Evolutionary conservation across 37 sponge, comb jelly and placozoan species (phyloP).

Genomic region (Lycopodina hypogea): DNA sequence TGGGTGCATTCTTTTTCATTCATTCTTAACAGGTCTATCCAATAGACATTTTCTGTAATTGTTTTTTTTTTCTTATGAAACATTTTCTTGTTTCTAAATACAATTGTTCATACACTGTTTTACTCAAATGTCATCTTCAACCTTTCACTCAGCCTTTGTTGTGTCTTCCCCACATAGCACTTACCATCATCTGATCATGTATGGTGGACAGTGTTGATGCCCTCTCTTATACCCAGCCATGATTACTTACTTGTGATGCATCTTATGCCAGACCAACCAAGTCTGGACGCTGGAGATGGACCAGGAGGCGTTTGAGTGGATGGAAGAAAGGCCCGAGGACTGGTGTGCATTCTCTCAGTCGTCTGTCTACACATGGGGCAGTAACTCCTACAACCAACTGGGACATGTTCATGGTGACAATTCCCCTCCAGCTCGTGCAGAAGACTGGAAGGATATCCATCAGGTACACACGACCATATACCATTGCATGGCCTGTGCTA

Average conservation of each 20-base stretch:
- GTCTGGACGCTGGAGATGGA: conserved; percentile 83
- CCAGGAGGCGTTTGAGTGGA: conserved; percentile 73
- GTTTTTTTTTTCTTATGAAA: no score
- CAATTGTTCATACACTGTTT: no score
- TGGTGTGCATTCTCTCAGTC: conserved; percentile 38
- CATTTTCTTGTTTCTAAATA: no score
- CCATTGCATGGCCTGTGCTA: neutral
- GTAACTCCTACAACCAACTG: conserved; percentile 59
- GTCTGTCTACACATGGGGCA: conserved; percentile 79
- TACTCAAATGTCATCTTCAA: no score
- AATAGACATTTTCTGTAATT: no score
- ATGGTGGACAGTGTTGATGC: no score
- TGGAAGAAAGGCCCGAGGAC: conserved; percentile 57
- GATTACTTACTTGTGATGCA: no score
- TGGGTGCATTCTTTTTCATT: no score
- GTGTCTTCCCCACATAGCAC: no score
- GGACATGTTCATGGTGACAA: conserved; percentile 51
- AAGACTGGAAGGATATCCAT: conserved; percentile 40
- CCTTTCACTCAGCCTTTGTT: no score
- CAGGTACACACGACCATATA: conserved; percentile 24
- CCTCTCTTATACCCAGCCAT: no score
- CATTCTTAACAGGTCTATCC: no score
- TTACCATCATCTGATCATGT: neutral
- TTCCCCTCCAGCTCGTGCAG: conserved; percentile 20
- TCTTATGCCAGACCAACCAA: conserved; percentile 48